Evolutionary conservation across 1,140 invertebrate species (phyloP).

Genomic region (Drosophila cardini): DNA sequence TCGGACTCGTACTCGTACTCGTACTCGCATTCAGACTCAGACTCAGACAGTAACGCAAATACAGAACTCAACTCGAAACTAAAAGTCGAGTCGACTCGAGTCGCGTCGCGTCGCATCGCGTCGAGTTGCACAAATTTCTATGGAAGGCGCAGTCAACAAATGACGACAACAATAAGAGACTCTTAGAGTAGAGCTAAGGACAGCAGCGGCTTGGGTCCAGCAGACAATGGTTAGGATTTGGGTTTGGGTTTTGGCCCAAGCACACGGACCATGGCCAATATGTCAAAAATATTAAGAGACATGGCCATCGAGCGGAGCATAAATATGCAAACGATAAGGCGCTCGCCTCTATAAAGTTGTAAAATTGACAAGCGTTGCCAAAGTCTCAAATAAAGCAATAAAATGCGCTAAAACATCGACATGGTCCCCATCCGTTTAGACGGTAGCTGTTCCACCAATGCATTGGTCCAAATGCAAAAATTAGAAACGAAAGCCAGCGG

Average conservation of each 20-base stretch:
- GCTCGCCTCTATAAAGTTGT: constrained; percentile 81
- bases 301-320: constrained; percentile 70
- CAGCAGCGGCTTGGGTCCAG: constrained; percentile 35
- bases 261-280: constrained; percentile 67
- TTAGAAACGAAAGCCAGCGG: constrained; percentile 78
- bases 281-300: constrained; percentile 84
- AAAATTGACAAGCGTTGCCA: constrained; percentile 80
- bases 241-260: constrained; percentile 6
- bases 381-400: constrained; percentile 80
- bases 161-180: constrained; percentile 58
- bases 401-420: constrained; percentile 76
- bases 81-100: constrained; percentile 46
- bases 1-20: constrained; percentile 12
- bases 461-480: constrained; percentile 74
- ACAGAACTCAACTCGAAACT: constrained; percentile 46
- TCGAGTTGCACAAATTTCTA: constrained; percentile 70
- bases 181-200: constrained; percentile 37
- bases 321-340: constrained; percentile 81
- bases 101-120: constrained; percentile 56
- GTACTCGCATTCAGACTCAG: neutral
- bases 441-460: constrained; percentile 57
- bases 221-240: constrained; percentile 39
- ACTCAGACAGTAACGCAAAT: constrained; percentile 44
- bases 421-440: constrained; percentile 19
- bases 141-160: constrained; percentile 66